Evolutionary conservation across 2,797 vertebrate genomes (phyloP), one percentile per base, ranked within the genome.

Genomic region (Phalanger gymnotis): DNA sequence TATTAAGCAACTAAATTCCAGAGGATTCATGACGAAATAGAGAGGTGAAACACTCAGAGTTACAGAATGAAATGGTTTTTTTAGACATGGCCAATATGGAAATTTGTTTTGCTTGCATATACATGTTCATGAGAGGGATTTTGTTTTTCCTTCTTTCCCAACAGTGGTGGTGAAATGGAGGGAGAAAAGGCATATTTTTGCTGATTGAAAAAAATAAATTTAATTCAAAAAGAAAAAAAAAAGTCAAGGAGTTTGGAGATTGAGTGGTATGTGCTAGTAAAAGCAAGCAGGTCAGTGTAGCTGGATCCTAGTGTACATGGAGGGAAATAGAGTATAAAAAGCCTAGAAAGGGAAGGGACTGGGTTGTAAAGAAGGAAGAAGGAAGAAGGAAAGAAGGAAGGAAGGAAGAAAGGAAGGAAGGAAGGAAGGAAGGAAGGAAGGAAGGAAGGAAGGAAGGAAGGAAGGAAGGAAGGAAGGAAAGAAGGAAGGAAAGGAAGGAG

Each of bases 381-480:
- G n/a, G n/a, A 57, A 28, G 56, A 90, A 90, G 81, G 31, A 89
- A 89, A 34, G 31, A 89, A 90, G 87, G 87, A 40, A 90, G 87
- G 34, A 90, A 90, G 87, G 87, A 90, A 90, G 87, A 12, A 90
- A 90, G 34, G 87, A 90, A 90, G 34, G 81, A 89, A 89, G 81
- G 81, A 89, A 89, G 81, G 34, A 89, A 89, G 81, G 81, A 89
- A 89, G 81, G 81, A 89, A 89, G 81, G 87, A 90, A 90, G n/a
- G 31, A 90, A 90, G 87, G 87, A 90, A 90, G n/a, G 87, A 90
- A 90, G n/a, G 87, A 90, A 40, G n/a, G 2, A 90, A 40, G 87
- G n/a, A 22, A 90, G 87, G n/a, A 25, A 47, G 16, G 89, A 89
- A 89, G 7, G 54, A 55, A 55, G 19, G 54, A 25, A 55, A 22